Percentiles rank a stretch among this genome's conserved stretches.
phyloP scores from a whole-genome alignment of 1,140 invertebrate species.

The Dryas iulia region DNA sequence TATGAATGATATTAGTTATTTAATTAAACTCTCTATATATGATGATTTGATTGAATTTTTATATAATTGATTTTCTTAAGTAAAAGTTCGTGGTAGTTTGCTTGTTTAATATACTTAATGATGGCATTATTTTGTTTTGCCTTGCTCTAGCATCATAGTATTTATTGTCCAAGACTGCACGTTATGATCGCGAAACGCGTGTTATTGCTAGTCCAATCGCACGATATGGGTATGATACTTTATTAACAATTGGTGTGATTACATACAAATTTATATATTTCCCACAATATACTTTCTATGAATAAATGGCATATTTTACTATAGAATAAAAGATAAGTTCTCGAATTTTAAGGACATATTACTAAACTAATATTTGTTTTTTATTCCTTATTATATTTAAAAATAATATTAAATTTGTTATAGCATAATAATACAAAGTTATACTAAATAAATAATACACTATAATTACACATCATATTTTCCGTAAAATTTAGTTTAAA shows the following conservation, averaged over 20 bases:
- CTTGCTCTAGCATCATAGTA: background rate
- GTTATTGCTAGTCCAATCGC: slow-evolving; percentile 43
- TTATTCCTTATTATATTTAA: too few species aligned
- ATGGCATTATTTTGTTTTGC: background rate
- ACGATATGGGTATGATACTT: slow-evolving; percentile 51
- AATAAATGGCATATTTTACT: too few species aligned
- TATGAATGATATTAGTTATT: background rate
- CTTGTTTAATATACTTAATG: background rate
- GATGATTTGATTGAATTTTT: background rate
- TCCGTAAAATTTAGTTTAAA: background rate
- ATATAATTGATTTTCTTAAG: background rate
- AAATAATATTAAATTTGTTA: too few species aligned
- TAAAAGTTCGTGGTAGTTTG: background rate
- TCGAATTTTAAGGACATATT: too few species aligned
- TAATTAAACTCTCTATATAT: too few species aligned
- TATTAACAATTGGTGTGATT: slow-evolving; percentile 34
- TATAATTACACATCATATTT: too few species aligned
- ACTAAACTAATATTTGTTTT: too few species aligned
- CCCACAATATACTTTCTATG: background rate
- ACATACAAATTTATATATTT: background rate
- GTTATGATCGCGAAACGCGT: slow-evolving; percentile 34
- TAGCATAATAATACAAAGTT: too few species aligned
- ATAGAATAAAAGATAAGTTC: too few species aligned
- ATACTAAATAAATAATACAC: too few species aligned
- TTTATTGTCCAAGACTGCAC: background rate